Base-by-base conservation (phyloP, 2,888 invertebrate species). In the Elegia similella region DNA sequence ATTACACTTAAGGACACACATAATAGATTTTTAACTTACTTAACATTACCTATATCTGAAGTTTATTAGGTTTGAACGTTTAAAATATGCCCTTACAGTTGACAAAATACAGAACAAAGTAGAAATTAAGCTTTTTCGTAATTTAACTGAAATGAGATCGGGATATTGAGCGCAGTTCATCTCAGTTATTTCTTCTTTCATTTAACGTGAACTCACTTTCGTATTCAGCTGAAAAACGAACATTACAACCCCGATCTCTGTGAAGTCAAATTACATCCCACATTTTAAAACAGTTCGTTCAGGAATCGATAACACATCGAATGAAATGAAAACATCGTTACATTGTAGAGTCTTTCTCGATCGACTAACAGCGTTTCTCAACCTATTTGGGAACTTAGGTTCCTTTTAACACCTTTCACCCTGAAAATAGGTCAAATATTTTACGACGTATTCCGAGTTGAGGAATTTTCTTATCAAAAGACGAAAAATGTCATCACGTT, bases 1-100 rank as follows among this genome's bases (percentile, higher is more conserved):
- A 76, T 60, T 55, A 16, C 12, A 38, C 15, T 47, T 56, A 13
- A 55, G 34, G 47, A 42, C 13, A 56, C 29, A 34, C 13, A 30
- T 23, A 23, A 23, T 23, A 23, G 23, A n/a, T n/a, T n/a, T 44
- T 44, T 6, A 2, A 44, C 17, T 17, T 17, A 17, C 38, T 38
- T 38, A 12, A 38, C 5, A 38, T 6, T 32, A 7, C 12, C 34
- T 10, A 10, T 2, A 12, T 2, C 34, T 10, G 34, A 12, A 8
- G 7, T n/a, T n/a, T n/a, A n/a, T n/a, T n/a, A n/a, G n/a, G n/a
- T n/a, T n/a, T n/a, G 23, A 23, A 23, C 23, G 23, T 23, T 23
- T 5, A 23, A 23, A 23, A 23, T 23, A 23, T 2, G 23, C 2
- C 2, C 23, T 5, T 23, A 23, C 23, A 23, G 23, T 23, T 23